These are phyloP conservation scores for Caligus rogercresseyi DNA, from an alignment of 1,140 invertebrate genomes.

Conservation along the genomic window DNA sequence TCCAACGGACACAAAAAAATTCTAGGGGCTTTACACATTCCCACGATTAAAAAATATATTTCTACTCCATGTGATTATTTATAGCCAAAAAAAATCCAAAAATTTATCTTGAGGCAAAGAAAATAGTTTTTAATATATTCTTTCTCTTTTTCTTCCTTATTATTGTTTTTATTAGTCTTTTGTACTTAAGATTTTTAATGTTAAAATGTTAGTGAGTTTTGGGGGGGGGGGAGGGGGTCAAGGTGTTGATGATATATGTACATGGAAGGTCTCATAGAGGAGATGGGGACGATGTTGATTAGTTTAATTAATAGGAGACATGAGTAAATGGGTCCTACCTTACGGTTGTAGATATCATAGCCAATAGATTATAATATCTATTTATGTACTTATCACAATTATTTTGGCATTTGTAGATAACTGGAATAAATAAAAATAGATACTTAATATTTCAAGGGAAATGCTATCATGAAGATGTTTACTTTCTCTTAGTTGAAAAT, in stretches of 20 bases:
- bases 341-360: too few relatives aligned
- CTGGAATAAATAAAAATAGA: too few relatives aligned
- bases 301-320: not conserved
- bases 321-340: too few relatives aligned
- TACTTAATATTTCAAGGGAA: too few relatives aligned
- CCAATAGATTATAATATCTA: too few relatives aligned
- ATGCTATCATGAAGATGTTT: too few relatives aligned
- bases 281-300: not conserved
- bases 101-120: not conserved
- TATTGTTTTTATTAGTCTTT: not conserved
- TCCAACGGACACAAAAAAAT: not conserved
- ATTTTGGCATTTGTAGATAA: too few relatives aligned
- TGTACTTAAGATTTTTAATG: not conserved
- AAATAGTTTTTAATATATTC: slow-evolving; percentile 1
- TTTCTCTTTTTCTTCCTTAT: not conserved
- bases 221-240: too few relatives aligned
- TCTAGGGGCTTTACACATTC: not conserved
- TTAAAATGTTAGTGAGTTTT: not conserved
- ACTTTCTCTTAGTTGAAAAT: too few relatives aligned
- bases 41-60: not conserved
- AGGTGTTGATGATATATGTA: not conserved
- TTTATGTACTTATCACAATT: too few relatives aligned
- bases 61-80: not conserved
- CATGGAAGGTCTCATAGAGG: not conserved
- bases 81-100: not conserved